phyloP scores from a whole-genome alignment of 2,113 vertebrate species.

The Atrichornis clamosus region DNA sequence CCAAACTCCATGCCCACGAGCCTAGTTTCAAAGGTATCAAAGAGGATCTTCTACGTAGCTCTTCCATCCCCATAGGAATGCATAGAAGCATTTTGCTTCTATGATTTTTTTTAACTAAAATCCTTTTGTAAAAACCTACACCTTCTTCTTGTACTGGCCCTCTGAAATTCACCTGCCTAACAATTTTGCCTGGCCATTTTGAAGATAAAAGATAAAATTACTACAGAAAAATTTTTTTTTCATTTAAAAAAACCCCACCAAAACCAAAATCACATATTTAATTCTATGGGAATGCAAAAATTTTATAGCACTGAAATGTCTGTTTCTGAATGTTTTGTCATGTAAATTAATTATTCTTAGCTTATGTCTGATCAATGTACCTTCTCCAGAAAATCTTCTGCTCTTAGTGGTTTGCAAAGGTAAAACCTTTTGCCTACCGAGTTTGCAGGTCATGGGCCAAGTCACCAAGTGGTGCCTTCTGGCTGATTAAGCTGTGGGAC shows the following conservation, averaged over 20 bases:
- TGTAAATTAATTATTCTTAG: background rate
- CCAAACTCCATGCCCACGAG: background rate
- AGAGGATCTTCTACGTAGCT: background rate
- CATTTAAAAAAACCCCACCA: rapidly evolving
- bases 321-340: background rate
- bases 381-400: background rate
- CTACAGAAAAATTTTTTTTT: background rate
- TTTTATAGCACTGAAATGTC: background rate
- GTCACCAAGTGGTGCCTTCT: background rate
- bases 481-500: background rate
- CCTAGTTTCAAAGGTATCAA: background rate
- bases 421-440: background rate
- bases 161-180: background rate
- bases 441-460: background rate
- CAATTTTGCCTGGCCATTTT: background rate
- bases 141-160: background rate
- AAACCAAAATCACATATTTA: background rate
- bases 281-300: background rate
- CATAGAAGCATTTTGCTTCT: background rate
- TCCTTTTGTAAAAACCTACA: background rate
- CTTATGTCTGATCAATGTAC: background rate
- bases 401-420: background rate
- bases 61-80: background rate
- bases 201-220: background rate
- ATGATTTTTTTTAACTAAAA: background rate